Percentiles rank a stretch among this genome's conserved stretches.
These are phyloP conservation scores for Hypothenemus hampei DNA, from an alignment of 1,140 invertebrate genomes.

Conservation along the genomic window DNA sequence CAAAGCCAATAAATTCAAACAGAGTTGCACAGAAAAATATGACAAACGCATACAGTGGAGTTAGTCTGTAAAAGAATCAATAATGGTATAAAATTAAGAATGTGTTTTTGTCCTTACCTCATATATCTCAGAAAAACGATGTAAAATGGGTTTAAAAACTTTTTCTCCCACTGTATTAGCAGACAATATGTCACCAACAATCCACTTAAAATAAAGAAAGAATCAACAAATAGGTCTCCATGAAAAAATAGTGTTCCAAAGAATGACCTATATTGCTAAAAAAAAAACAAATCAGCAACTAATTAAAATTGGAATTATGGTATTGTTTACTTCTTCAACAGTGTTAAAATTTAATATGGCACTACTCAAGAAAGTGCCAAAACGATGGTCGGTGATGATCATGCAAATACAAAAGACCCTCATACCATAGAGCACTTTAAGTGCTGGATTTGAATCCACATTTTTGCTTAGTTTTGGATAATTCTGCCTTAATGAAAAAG, in stretches of 20 bases:
- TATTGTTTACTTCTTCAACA: conserved; percentile 47
- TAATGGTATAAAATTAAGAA: not conserved
- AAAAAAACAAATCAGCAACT: conserved; percentile 17
- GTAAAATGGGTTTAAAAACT: conserved; percentile 43
- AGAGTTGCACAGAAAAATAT: conserved; percentile 38
- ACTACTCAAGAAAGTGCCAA: conserved; percentile 48
- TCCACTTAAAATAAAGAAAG: conserved; percentile 60
- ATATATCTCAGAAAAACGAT: conserved; percentile 52
- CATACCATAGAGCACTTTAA: conserved; percentile 50
- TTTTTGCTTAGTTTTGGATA: conserved; percentile 41
- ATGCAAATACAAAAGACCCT: conserved; percentile 50
- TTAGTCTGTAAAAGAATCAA: conserved; percentile 29
- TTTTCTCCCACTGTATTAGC: conserved; percentile 48
- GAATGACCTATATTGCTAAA: conserved; percentile 39
- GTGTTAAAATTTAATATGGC: conserved; percentile 50
- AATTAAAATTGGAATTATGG: not conserved
- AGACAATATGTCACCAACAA: conserved; percentile 50
- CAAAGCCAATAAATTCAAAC: conserved; percentile 35
- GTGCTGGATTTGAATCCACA: conserved; percentile 46
- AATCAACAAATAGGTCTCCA: conserved; percentile 60
- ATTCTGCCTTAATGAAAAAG: conserved; percentile 49
- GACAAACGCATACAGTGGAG: conserved; percentile 37
- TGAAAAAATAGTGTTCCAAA: conserved; percentile 49
- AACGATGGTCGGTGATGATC: conserved; percentile 50
- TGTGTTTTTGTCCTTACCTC: conserved; percentile 42